Evolutionary conservation across 2,113 vertebrate genomes (phyloP).

Genomic region (Sceloporus tristichus): DNA sequence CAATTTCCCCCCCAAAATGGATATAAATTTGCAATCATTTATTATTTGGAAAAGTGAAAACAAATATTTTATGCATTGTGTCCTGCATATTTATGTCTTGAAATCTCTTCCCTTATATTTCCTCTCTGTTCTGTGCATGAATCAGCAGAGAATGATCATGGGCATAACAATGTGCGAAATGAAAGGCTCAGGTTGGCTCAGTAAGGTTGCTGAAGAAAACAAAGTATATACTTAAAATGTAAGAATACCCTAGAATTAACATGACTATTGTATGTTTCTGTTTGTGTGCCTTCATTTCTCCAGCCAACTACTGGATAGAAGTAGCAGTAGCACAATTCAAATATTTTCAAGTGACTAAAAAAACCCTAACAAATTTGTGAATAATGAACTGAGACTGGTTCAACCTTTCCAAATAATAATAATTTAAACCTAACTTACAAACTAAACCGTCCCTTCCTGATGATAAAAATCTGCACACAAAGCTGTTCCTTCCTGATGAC

Average conservation of each 20-base stretch:
- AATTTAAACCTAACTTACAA: no score
- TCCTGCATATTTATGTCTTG: constrained; percentile 22
- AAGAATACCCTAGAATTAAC: not conserved
- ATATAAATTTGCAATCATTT: constrained; percentile 18
- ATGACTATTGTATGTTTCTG: no score
- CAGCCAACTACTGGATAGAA: not conserved
- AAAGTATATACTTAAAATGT: not conserved
- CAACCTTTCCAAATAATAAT: not conserved
- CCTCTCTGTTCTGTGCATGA: not conserved
- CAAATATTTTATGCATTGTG: constrained; percentile 2
- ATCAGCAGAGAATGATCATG: not conserved
- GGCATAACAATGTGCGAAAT: not conserved
- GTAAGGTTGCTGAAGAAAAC: not conserved
- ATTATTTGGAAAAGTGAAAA: constrained; percentile 1
- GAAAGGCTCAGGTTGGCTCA: not conserved
- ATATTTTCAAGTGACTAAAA: not conserved
- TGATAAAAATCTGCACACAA: not conserved
- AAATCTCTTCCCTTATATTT: not conserved
- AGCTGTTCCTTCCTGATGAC: not conserved
- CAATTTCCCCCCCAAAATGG: not conserved
- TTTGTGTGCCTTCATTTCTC: no score
- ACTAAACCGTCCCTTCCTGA: no score
- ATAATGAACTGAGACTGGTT: not conserved
- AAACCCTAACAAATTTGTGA: not conserved
- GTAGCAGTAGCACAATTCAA: not conserved